Conservation (phyloP, 2,888 invertebrate species). For the Phoronis australis region DNA sequence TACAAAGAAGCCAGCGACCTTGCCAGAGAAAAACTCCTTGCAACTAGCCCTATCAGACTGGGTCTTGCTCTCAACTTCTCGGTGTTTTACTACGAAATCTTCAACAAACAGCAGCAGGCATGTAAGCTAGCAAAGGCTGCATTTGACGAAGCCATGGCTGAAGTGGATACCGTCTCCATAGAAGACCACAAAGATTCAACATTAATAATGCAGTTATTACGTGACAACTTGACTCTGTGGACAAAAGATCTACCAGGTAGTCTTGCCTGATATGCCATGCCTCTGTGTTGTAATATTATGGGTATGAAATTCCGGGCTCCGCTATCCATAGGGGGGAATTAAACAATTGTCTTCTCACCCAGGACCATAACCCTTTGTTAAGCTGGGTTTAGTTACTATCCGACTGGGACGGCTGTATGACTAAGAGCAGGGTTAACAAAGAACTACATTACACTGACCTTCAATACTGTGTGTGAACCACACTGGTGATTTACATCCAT, state of each 20-base stretch:
- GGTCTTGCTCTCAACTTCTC: conserved; percentile 97
- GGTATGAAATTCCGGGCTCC: too few relatives aligned
- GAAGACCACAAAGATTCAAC: conserved; percentile 97
- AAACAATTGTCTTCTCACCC: too few relatives aligned
- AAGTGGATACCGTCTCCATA: conserved; percentile 93
- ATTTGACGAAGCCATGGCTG: conserved; percentile 98
- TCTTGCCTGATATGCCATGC: too few relatives aligned
- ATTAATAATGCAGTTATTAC: conserved; percentile 97
- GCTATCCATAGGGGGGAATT: too few relatives aligned
- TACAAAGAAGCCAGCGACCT: conserved; percentile 97
- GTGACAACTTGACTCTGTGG: conserved; percentile 99
- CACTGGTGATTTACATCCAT: too few relatives aligned
- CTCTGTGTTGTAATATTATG: too few relatives aligned
- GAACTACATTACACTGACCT: too few relatives aligned
- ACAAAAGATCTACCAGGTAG: conserved; percentile 99
- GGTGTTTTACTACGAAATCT: conserved; percentile 98
- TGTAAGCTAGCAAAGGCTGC: conserved; percentile 92
- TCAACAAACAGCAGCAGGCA: conserved; percentile 96
- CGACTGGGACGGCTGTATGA: too few relatives aligned
- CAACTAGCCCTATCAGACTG: conserved; percentile 93
- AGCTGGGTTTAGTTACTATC: too few relatives aligned
- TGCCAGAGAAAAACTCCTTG: conserved; percentile 79
- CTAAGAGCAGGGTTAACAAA: too few relatives aligned
- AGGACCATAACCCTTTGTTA: too few relatives aligned
- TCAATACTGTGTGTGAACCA: too few relatives aligned